phyloP scores from a whole-genome alignment of 2,113 vertebrate genomes.

The Bufo gargarizans region DNA sequence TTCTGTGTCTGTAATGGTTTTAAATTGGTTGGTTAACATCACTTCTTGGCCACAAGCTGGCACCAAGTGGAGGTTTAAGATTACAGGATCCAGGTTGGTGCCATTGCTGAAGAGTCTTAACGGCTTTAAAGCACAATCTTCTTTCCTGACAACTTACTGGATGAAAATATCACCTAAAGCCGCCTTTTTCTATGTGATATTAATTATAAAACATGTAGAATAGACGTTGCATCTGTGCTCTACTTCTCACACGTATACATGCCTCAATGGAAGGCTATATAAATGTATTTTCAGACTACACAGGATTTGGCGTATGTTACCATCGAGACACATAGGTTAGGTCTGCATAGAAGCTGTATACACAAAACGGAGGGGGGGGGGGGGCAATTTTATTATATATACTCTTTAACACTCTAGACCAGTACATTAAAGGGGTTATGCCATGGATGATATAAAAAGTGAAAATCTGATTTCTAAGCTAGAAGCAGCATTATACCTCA shows the following conservation, averaged over 20 bases:
- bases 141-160: background rate
- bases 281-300: background rate
- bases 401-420: too few species aligned
- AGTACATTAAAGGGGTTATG: too few species aligned
- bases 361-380: too few species aligned
- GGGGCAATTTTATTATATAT: too few species aligned
- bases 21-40: conserved; percentile 76
- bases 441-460: too few species aligned
- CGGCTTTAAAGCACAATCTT: background rate
- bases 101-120: conserved; percentile 61
- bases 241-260: background rate
- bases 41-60: conserved; percentile 69
- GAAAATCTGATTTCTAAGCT: too few species aligned
- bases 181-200: too few species aligned
- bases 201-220: background rate
- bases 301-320: background rate
- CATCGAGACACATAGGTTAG: background rate
- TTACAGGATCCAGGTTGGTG: conserved; percentile 69
- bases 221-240: background rate
- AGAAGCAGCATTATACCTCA: too few species aligned
- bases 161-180: too few species aligned
- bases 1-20: conserved; percentile 76
- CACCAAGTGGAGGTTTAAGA: conserved; percentile 66
- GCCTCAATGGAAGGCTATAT: too few species aligned
- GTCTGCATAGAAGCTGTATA: background rate